Percentiles rank a stretch among this genome's conserved stretches.
phyloP scores from a whole-genome alignment of 2,888 invertebrate genomes.

The Tenthredo amoena region DNA sequence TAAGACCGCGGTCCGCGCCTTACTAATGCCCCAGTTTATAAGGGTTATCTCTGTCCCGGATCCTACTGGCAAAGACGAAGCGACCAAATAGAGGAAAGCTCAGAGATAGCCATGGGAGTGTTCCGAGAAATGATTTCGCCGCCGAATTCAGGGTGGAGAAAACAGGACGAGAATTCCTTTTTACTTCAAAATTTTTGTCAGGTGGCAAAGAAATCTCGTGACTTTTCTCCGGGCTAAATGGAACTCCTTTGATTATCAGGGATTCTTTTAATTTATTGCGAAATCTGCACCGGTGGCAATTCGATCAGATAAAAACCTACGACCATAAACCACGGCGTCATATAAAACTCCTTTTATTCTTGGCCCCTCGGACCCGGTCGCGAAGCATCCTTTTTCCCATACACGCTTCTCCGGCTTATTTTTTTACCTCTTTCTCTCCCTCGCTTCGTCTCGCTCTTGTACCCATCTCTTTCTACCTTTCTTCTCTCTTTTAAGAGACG shows the following conservation, averaged over 20 bases:
- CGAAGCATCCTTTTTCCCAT: slow-evolving; percentile 52
- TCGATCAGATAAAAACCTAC: slow-evolving; percentile 75
- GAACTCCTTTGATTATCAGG: slow-evolving; percentile 72
- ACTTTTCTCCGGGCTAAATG: background rate
- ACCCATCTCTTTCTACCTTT: slow-evolving; percentile 55
- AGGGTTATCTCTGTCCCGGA: slow-evolving; percentile 70
- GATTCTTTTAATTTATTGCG: slow-evolving; percentile 71
- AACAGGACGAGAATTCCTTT: background rate
- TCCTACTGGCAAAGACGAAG: slow-evolving; percentile 60
- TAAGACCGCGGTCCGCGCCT: slow-evolving; percentile 65
- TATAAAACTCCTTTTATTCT: slow-evolving; percentile 73
- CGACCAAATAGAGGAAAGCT: slow-evolving; percentile 6
- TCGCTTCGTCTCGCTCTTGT: slow-evolving; percentile 51
- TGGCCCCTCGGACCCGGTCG: slow-evolving; percentile 53
- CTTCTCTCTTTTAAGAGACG: slow-evolving; percentile 70
- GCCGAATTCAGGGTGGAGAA: slow-evolving; percentile 55
- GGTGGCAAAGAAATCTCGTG: slow-evolving; percentile 7
- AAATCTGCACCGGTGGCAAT: slow-evolving; percentile 76
- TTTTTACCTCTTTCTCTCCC: slow-evolving; percentile 41
- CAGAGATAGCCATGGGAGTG: slow-evolving; percentile 39
- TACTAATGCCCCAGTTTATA: slow-evolving; percentile 77
- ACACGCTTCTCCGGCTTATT: slow-evolving; percentile 33
- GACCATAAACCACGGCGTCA: slow-evolving; percentile 74
- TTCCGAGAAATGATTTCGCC: slow-evolving; percentile 25
- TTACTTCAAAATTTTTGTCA: background rate